Evolutionary conservation across 1,140 invertebrate genomes (phyloP).

Genomic region (Latrodectus geometricus): DNA sequence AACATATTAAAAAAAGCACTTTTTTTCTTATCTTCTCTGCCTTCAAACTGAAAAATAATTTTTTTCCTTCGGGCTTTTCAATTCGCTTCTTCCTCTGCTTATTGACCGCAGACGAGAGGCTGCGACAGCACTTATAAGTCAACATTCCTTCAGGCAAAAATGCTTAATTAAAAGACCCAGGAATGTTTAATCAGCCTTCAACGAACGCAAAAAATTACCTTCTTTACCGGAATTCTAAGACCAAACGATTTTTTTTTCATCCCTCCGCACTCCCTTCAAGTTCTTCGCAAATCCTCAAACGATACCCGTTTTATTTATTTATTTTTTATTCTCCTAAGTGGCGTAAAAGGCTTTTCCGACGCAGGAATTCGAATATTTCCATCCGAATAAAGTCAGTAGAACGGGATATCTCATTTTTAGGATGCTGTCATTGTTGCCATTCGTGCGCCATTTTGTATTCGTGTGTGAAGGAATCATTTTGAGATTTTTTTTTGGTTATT

Average conservation of each 20-base stretch:
- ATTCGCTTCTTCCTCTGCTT: slow-evolving; percentile 4
- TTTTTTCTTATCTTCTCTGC: background rate
- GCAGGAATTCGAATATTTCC: slow-evolving; percentile 56
- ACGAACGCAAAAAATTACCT: slow-evolving; percentile 16
- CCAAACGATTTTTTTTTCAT: slow-evolving; percentile 30
- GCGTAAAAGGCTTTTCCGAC: background rate
- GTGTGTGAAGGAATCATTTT: too few relatives aligned
- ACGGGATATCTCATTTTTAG: slow-evolving; percentile 38
- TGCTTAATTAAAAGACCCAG: slow-evolving; percentile 60
- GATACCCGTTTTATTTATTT: slow-evolving; percentile 10
- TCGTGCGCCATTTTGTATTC: too few relatives aligned
- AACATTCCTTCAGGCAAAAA: slow-evolving; percentile 59
- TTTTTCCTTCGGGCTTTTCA: background rate
- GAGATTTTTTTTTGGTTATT: too few relatives aligned
- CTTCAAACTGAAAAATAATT: background rate
- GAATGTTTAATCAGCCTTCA: slow-evolving; percentile 57
- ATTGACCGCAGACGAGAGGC: slow-evolving; percentile 34
- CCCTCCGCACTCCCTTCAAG: background rate
- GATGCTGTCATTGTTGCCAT: background rate
- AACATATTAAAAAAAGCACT: slow-evolving; percentile 46
- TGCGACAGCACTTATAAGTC: slow-evolving; percentile 55
- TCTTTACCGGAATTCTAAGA: slow-evolving; percentile 41
- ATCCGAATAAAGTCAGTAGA: slow-evolving; percentile 41
- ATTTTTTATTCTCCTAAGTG: background rate
- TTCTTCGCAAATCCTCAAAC: slow-evolving; percentile 13